phyloP scores from a whole-genome alignment of 2,113 vertebrate species.

The Odocoileus virginianus region DNA sequence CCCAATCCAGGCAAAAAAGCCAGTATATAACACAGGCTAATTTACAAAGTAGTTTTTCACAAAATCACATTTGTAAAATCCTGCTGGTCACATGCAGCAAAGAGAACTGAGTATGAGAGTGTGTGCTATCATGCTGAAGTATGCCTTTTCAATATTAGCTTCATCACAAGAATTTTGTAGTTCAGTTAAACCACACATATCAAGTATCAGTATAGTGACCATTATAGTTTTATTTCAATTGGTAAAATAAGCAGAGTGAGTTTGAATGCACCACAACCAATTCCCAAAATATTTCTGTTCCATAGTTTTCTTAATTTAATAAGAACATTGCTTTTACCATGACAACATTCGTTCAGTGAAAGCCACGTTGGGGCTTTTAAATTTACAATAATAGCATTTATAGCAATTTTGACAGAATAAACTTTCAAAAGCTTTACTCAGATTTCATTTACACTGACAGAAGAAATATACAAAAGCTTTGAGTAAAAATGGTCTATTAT shows the following conservation, averaged over 20 bases:
- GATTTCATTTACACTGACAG: background rate
- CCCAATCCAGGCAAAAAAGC: background rate
- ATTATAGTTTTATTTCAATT: background rate
- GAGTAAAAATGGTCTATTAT: background rate
- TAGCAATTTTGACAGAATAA: conserved; percentile 19
- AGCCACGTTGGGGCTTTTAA: background rate
- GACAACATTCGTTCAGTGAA: background rate
- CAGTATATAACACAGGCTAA: background rate
- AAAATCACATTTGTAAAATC: conserved; percentile 14
- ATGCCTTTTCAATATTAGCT: background rate
- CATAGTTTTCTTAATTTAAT: background rate
- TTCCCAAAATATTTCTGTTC: conserved; percentile 31
- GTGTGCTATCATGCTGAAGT: background rate
- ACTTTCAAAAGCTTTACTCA: conserved; percentile 34
- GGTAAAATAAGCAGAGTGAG: background rate
- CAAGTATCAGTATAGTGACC: background rate
- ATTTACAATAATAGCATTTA: conserved; percentile 11
- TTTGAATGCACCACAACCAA: background rate
- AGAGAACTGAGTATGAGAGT: background rate
- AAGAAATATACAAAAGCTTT: conserved; percentile 5
- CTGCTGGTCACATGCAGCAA: background rate
- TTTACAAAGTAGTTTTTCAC: conserved; percentile 9
- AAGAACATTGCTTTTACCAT: conserved; percentile 2
- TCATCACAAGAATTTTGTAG: background rate
- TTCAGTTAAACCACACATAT: background rate